These are phyloP conservation scores for Argya squamiceps DNA, from an alignment of 2,797 vertebrate species.

Conservation along the genomic window DNA sequence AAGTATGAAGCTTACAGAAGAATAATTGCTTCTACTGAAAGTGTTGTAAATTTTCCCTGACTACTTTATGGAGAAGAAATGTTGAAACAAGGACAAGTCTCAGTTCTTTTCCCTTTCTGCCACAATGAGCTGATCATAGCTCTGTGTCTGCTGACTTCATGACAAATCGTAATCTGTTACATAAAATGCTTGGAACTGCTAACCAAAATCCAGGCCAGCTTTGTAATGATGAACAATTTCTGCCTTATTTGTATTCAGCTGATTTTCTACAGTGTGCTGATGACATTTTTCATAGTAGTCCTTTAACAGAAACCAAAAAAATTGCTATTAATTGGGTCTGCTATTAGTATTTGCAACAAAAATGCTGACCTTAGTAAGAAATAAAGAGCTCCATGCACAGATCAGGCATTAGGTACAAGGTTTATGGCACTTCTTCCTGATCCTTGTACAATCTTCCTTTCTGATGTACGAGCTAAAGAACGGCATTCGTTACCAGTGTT, in stretches of 20 bases:
- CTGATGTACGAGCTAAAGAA: not conserved
- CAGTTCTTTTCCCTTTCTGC: not conserved
- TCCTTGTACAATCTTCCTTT: not conserved
- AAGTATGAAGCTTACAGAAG: slow-evolving; percentile 10
- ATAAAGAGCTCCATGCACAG: not conserved
- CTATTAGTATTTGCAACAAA: not conserved
- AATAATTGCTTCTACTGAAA: slow-evolving; percentile 49
- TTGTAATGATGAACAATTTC: slow-evolving; percentile 29
- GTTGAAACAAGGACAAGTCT: slow-evolving; percentile 30
- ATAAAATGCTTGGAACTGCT: slow-evolving; percentile 42
- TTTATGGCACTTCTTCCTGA: not conserved
- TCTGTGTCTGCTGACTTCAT: slow-evolving; percentile 12
- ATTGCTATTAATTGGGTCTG: not conserved
- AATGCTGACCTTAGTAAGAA: not conserved
- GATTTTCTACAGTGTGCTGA: slow-evolving; percentile 12
- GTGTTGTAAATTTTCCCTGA: slow-evolving; percentile 33
- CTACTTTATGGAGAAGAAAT: slow-evolving; percentile 43
- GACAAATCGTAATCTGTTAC: slow-evolving; percentile 35
- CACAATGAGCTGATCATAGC: slow-evolving; percentile 3
- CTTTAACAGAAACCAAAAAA: not conserved
- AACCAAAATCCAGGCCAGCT: slow-evolving; percentile 40
- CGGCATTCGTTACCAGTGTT: not conserved
- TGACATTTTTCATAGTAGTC: not conserved
- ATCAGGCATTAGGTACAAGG: not conserved
- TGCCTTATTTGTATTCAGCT: slow-evolving; percentile 33